Base-by-base conservation (phyloP, 2,888 invertebrate genomes). In the Crepidodera aurea region DNA sequence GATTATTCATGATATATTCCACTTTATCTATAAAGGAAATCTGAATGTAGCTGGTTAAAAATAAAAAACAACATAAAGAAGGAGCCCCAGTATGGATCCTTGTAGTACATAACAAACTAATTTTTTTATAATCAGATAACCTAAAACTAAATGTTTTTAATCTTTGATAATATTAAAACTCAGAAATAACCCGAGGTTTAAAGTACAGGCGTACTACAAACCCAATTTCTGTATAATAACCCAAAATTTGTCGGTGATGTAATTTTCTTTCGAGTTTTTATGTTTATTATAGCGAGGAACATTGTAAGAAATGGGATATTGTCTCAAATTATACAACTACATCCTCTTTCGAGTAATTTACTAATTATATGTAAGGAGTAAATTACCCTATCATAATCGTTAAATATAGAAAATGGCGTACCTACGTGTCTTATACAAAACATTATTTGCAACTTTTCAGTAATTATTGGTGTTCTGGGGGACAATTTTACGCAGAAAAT, bases 311-410 rank as follows among this genome's bases (percentile, higher is more conserved):
- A 54, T 60, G 39, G 46, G 39, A 54, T 54, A 55, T 59, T 58
- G 42, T 60, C 61, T 37, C 53, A 61, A 56, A 64, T 63, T 66
- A 64, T 64, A 56, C 64, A 67, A 67, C 65, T 62, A 65, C 67
- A 65, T 67, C 67, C 65, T 67, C 61, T 55, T 65, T 56, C 27
- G 60, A 44, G 63, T 67, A 67, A 67, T 67, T 67, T 62, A 61
- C 53, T 65, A 51, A 58, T 67, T 65, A 65, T 63, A 61, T 62
- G 60, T 63, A 67, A 67, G 60, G 60, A 65, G 60, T 63, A 57
- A 67, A 67, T 67, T 67, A 65, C 65, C 44, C 58, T 44, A 53
- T 65, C 65, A 67, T 65, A 67, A 63, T 63, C 65, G 37, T 67
- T 67, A 65, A 65, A 67, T 61, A 67, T 67, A 67, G 67, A 67